Conservation (phyloP, 2,888 invertebrate species). For the Apamea sordens region DNA sequence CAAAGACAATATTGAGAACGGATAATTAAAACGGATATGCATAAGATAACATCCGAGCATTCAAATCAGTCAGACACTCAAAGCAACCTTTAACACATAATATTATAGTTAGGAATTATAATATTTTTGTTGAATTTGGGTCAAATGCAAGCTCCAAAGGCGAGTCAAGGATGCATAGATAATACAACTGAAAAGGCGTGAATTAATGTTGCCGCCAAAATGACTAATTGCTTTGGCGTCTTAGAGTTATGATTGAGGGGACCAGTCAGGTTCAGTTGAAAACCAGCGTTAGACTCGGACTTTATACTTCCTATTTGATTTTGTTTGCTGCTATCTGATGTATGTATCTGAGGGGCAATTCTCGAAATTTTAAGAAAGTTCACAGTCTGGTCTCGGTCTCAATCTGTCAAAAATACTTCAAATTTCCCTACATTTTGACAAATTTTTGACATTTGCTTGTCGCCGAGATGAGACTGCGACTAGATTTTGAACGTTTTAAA, state of each 20-base stretch:
- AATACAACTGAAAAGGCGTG: slow-evolving; percentile 32
- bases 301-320: no score
- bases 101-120: slow-evolving; percentile 44
- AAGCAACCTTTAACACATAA: slow-evolving; percentile 32
- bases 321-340: no score
- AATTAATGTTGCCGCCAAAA: slow-evolving; percentile 34
- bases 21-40: slow-evolving; percentile 27
- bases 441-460: no score
- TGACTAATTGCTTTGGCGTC: slow-evolving; percentile 19
- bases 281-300: no score
- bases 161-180: slow-evolving; percentile 46
- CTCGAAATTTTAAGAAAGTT: no score
- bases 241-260: background rate
- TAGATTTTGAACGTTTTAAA: no score
- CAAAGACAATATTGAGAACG: slow-evolving; percentile 21
- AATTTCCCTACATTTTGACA: no score
- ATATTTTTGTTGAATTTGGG: slow-evolving; percentile 46
- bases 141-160: slow-evolving; percentile 56
- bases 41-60: slow-evolving; percentile 33
- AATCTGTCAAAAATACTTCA: no score
- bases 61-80: background rate
- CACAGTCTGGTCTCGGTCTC: no score
- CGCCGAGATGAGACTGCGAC: no score
- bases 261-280: no score
- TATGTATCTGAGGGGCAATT: no score